phyloP scores from a whole-genome alignment of 2,113 vertebrate genomes.

The Triplophysa dalaica region DNA sequence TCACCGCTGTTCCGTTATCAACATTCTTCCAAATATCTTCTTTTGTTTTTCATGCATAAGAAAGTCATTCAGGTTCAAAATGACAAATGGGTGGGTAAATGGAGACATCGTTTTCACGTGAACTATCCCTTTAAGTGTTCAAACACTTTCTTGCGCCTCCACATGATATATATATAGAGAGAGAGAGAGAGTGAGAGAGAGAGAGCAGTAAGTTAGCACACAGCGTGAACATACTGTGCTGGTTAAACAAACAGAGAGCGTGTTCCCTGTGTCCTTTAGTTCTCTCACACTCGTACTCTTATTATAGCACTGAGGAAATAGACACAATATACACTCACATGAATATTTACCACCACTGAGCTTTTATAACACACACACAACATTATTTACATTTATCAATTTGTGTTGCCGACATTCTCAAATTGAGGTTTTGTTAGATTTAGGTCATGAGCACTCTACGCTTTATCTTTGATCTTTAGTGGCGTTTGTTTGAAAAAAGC shows the following conservation, averaged over 20 bases:
- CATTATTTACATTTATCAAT: background rate
- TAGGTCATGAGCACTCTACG: too few relatives aligned
- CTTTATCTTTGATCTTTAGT: too few relatives aligned
- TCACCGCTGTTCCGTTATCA: too few relatives aligned
- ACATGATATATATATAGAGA: slow-evolving; percentile 1
- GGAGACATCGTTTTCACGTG: too few relatives aligned
- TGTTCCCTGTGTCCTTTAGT: slow-evolving; percentile 35
- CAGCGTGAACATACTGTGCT: slow-evolving; percentile 48
- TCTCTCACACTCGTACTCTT: slow-evolving; percentile 31
- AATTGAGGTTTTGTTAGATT: background rate
- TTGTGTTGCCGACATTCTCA: too few relatives aligned
- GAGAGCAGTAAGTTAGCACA: slow-evolving; percentile 39
- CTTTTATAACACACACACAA: background rate
- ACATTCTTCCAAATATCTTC: too few relatives aligned
- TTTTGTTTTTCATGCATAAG: too few relatives aligned
- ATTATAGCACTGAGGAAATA: slow-evolving; percentile 35
- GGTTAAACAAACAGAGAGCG: slow-evolving; percentile 47
- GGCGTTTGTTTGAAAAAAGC: background rate
- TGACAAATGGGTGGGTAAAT: too few relatives aligned
- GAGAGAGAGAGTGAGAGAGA: background rate
- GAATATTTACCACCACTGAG: background rate
- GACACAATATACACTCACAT: slow-evolving; percentile 1
- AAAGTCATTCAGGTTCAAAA: too few relatives aligned
- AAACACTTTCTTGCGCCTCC: background rate
- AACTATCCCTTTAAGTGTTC: background rate